These are phyloP conservation scores for Arion vulgaris DNA, from an alignment of 1,140 invertebrate genomes.

Conservation along the genomic window DNA sequence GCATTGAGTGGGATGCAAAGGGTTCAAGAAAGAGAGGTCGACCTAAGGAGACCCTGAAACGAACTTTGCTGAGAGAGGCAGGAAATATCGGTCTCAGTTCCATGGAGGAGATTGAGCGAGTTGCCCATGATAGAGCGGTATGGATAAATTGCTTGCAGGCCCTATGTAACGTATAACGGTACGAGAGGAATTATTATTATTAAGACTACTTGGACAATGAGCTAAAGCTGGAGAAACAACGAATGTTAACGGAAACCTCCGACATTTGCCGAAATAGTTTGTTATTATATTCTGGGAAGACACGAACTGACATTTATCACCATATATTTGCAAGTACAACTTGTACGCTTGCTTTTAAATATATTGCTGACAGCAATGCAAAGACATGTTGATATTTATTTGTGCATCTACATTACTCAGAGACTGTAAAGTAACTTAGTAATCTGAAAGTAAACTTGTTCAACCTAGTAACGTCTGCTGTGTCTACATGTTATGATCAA, in stretches of 20 bases:
- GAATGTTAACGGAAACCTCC: conserved; percentile 40
- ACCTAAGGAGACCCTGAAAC: no score
- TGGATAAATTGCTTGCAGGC: no score
- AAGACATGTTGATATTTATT: not conserved
- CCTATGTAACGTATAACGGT: no score
- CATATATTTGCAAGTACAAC: conserved; percentile 38
- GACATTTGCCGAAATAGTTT: conserved; percentile 43
- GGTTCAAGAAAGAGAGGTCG: no score
- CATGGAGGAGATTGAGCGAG: no score
- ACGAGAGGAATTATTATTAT: no score
- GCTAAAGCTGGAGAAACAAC: not conserved
- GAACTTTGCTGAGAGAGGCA: no score
- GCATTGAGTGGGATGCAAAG: no score
- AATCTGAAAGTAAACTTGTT: not conserved
- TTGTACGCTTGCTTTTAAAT: conserved; percentile 4
- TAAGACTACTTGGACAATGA: no score
- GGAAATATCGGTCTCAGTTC: no score
- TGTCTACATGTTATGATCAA: not conserved
- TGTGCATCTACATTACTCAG: not conserved
- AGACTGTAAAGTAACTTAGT: not conserved
- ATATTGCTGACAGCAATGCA: conserved; percentile 2
- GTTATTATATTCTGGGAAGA: conserved; percentile 51
- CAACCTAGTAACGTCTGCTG: conserved; percentile 1
- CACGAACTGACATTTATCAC: conserved; percentile 36
- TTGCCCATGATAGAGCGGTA: no score